Evolutionary conservation across 2,888 invertebrate species (phyloP).

Genomic region (Protophormia terraenovae): DNA sequence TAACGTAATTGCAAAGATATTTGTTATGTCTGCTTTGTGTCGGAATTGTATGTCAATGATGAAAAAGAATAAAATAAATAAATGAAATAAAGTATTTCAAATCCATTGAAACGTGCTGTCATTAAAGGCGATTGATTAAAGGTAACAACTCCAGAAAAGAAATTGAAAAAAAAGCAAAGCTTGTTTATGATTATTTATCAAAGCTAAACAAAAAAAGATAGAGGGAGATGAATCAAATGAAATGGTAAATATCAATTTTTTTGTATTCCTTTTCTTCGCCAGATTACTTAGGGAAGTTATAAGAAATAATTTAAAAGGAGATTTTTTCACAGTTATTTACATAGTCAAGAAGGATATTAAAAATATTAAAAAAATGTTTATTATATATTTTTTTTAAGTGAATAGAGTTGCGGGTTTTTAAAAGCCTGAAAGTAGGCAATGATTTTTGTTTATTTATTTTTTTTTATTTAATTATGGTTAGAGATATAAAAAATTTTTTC

Average conservation of each 20-base stretch:
- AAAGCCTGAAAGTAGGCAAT: too few relatives aligned
- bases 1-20: constrained; percentile 6
- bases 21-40: not conserved
- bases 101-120: constrained; percentile 50
- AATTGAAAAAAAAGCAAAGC: too few relatives aligned
- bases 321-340: not conserved
- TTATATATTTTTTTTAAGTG: too few relatives aligned
- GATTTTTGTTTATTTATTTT: too few relatives aligned
- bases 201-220: not conserved
- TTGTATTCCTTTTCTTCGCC: not conserved
- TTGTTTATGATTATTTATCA: constrained; percentile 24
- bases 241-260: not conserved
- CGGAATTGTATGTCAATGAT: not conserved
- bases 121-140: constrained; percentile 55
- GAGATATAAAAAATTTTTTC: too few relatives aligned
- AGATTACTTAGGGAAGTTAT: not conserved
- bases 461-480: too few relatives aligned
- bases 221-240: not conserved
- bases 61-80: not conserved
- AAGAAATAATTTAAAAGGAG: not conserved
- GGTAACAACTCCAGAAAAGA: too few relatives aligned
- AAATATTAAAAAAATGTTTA: not conserved
- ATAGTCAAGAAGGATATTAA: not conserved
- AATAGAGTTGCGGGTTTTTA: too few relatives aligned
- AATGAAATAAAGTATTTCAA: not conserved